Percentiles rank a stretch among this genome's conserved stretches.
Evolutionary conservation across 2,888 invertebrate species (phyloP).

Genomic region (Athalia cordata): DNA sequence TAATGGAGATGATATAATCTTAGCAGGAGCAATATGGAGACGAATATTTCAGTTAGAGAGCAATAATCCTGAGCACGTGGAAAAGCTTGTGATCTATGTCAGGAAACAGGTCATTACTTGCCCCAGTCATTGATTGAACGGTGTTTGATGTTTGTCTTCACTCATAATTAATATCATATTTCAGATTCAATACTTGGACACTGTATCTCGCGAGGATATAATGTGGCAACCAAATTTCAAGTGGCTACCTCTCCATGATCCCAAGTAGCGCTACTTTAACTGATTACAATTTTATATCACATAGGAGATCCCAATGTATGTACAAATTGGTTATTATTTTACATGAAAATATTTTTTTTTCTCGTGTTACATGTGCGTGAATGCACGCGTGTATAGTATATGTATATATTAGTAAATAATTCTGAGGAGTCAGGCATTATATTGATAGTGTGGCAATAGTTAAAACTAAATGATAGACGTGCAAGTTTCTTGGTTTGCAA

Average conservation of each 20-base stretch:
- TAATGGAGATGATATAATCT: slow-evolving; percentile 81
- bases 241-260: slow-evolving; percentile 73
- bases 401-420: slow-evolving; percentile 35
- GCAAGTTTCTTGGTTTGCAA: too few species aligned
- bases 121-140: background rate
- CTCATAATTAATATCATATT: slow-evolving; percentile 59
- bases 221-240: slow-evolving; percentile 76
- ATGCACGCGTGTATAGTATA: slow-evolving; percentile 27
- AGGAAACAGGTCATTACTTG: slow-evolving; percentile 80
- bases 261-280: background rate
- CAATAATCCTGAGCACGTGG: slow-evolving; percentile 81
- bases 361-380: slow-evolving; percentile 14
- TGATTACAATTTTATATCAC: slow-evolving; percentile 2
- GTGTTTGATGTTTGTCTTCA: background rate
- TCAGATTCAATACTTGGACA: slow-evolving; percentile 77
- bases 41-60: slow-evolving; percentile 83
- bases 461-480: too few species aligned
- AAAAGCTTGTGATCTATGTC: slow-evolving; percentile 84
- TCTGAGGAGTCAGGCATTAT: slow-evolving; percentile 14
- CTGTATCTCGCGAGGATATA: slow-evolving; percentile 76
- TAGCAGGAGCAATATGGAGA: slow-evolving; percentile 92
- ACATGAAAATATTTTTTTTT: slow-evolving; percentile 59
- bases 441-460: too few species aligned
- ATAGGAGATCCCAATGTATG: slow-evolving; percentile 4
- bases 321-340: background rate